These are phyloP conservation scores for Nezara viridula DNA, from an alignment of 2,888 invertebrate species.

Conservation along the genomic window DNA sequence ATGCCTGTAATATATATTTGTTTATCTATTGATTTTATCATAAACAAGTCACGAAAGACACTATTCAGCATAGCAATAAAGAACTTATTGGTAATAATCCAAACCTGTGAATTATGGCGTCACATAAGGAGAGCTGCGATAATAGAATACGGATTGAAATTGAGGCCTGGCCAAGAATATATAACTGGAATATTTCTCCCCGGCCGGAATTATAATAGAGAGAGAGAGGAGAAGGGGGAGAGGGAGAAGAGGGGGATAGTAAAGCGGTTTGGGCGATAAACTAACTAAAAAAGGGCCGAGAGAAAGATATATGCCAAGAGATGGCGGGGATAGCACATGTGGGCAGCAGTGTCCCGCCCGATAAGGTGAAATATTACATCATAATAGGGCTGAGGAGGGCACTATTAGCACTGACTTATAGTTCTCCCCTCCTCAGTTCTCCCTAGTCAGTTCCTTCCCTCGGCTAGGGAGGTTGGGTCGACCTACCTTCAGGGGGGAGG, in stretches of 20 bases:
- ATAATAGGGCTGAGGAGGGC: slow-evolving; percentile 49
- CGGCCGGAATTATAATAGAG: slow-evolving; percentile 1
- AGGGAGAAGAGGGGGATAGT: neutral
- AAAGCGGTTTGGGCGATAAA: slow-evolving; percentile 48
- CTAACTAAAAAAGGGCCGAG: slow-evolving; percentile 19
- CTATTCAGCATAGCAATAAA: slow-evolving; percentile 2
- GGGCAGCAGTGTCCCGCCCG: slow-evolving; percentile 23
- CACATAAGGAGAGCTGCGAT: slow-evolving; percentile 24
- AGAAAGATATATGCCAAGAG: slow-evolving; percentile 31
- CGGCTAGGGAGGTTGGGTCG: neutral
- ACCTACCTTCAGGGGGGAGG: neutral
- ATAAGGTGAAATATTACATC: slow-evolving; percentile 46
- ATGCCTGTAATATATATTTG: too few species aligned
- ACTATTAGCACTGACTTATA: slow-evolving; percentile 48
- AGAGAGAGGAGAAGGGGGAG: neutral
- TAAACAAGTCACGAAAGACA: neutral
- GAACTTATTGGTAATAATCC: slow-evolving; percentile 35
- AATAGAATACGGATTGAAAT: slow-evolving; percentile 38
- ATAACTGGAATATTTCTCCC: slow-evolving; percentile 34
- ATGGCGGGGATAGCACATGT: slow-evolving; percentile 40
- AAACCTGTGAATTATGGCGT: slow-evolving; percentile 8
- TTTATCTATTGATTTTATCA: too few species aligned
- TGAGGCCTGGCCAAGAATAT: slow-evolving; percentile 26
- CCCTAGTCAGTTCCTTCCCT: neutral
- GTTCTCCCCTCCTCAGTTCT: neutral